phyloP scores from a whole-genome alignment of 1,140 invertebrate species.

The Anastatus disparis region DNA sequence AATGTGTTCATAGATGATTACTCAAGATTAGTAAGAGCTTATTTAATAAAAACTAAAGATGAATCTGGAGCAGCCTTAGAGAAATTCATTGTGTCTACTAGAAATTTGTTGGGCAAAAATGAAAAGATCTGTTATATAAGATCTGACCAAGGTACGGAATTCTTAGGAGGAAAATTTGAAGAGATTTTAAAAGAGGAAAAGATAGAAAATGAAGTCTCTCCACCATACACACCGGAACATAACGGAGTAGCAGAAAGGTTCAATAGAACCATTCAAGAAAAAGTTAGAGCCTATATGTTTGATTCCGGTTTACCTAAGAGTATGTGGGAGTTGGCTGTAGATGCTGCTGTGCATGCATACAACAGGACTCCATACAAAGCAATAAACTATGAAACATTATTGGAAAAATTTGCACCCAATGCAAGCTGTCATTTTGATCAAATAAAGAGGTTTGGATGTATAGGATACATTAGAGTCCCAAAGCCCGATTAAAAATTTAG shows the following conservation, averaged over 20 bases:
- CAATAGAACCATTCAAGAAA: conserved; percentile 48
- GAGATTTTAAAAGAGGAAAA: not conserved
- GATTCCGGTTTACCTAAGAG: conserved; percentile 47
- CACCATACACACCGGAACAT: conserved; percentile 22
- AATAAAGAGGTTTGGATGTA: conserved; percentile 26
- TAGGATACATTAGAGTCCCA: not conserved
- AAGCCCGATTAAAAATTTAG: conserved; percentile 5
- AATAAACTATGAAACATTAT: conserved; percentile 3
- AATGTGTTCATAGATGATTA: conserved; percentile 8
- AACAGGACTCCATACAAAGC: conserved; percentile 45
- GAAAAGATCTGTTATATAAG: conserved; percentile 24
- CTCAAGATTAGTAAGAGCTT: conserved; percentile 11
- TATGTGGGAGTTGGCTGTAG: conserved; percentile 55
- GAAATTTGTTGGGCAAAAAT: conserved; percentile 23
- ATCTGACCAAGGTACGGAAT: conserved; percentile 24
- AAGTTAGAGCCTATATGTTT: conserved; percentile 49
- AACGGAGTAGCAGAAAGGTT: conserved; percentile 38
- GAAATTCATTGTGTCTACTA: too few relatives aligned
- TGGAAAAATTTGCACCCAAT: conserved; percentile 17
- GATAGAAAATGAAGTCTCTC: not conserved
- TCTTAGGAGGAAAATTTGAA: not conserved
- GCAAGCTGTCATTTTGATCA: not conserved
- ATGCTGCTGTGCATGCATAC: conserved; percentile 47
- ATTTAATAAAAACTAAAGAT: conserved; percentile 25
- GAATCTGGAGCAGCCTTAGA: not conserved